These are phyloP conservation scores for Patella vulgata DNA, from an alignment of 1,140 invertebrate species.

Conservation along the genomic window DNA sequence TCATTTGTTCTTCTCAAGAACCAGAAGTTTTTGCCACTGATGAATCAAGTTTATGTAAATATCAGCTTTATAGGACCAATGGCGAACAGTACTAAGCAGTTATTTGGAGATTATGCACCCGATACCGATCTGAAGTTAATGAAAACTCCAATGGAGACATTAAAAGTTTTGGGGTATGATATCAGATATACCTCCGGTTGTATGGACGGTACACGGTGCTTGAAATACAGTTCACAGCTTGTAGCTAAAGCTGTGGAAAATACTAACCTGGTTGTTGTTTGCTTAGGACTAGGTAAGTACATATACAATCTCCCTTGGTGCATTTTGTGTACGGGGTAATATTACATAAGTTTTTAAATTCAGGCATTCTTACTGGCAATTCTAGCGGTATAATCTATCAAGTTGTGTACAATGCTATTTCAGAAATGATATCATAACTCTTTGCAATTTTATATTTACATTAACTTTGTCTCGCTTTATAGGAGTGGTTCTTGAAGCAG, in stretches of 20 bases:
- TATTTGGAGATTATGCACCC: slow-evolving; percentile 51
- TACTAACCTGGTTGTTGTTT: slow-evolving; percentile 42
- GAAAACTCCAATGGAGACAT: slow-evolving; percentile 33
- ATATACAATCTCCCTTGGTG: background rate
- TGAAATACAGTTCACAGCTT: slow-evolving; percentile 24
- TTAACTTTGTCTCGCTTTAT: too few species aligned
- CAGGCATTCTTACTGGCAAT: too few species aligned
- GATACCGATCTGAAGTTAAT: slow-evolving; percentile 35
- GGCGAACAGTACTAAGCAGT: slow-evolving; percentile 44
- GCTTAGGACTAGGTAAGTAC: slow-evolving; percentile 49
- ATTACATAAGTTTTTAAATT: too few species aligned
- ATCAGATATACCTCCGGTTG: slow-evolving; percentile 38
- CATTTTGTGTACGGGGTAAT: too few species aligned
- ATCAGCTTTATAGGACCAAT: slow-evolving; percentile 46
- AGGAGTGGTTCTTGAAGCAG: slow-evolving; percentile 13
- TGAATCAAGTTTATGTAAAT: slow-evolving; percentile 4
- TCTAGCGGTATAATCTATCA: too few species aligned
- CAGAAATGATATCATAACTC: too few species aligned
- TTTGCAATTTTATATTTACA: too few species aligned
- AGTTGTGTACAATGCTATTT: too few species aligned
- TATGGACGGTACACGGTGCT: slow-evolving; percentile 27
- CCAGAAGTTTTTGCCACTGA: slow-evolving; percentile 27
- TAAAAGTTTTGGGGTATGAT: slow-evolving; percentile 19
- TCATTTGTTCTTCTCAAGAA: slow-evolving; percentile 57
- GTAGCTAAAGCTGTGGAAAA: slow-evolving; percentile 28